Base-by-base conservation (phyloP, 2,888 invertebrate genomes). In the Morinoia aosen region DNA sequence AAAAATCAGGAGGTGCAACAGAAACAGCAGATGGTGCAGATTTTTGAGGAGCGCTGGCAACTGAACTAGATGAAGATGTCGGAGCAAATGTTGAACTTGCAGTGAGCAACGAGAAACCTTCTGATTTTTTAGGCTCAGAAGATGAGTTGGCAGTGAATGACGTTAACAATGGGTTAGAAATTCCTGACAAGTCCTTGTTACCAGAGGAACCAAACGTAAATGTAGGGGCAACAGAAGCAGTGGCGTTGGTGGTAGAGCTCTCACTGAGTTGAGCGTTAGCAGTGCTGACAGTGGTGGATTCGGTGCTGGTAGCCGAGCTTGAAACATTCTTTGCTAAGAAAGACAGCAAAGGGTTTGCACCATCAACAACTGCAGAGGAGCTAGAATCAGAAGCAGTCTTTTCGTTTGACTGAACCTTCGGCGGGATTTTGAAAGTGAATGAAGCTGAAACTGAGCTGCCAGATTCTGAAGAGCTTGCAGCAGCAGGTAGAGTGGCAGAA, bases 241-340 rank as follows among this genome's bases (percentile, higher is more conserved):
- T 2, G 33, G 76, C 25, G 8, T 19, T 33, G 10, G 25, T 7
- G 25, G 76, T 76, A 76, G 76, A 76, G 76, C 76, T 76, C 76
- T 76, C 33, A 33, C 33, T 76, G 14, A 25, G 25, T 10, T 8
- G 19, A 76, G 76, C 7, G 33, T 76, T 33, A 76, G 25, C 25
- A 8, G 76, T 25, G 33, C 14, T 33, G 16, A 14, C 57, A 93
- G 8, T 93, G 93, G 40, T n/a, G 7, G 91, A 39, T 48, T 33
- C 10, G 91, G 56, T 91, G 14, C 11, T 40, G 14, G 40, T 91
- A 12, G n/a, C 57, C 7, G 93, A 33, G n/a, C 93, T n/a, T 3
- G 93, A 56, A 93, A 33, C 95, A 64, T 95, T 61, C 25, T 95
- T 95, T 40, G 95, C 58, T 64, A 95, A 58, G 48, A 95, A 95